Evolutionary conservation across 2,113 vertebrate genomes (phyloP).

Genomic region (Synchiropus splendidus): DNA sequence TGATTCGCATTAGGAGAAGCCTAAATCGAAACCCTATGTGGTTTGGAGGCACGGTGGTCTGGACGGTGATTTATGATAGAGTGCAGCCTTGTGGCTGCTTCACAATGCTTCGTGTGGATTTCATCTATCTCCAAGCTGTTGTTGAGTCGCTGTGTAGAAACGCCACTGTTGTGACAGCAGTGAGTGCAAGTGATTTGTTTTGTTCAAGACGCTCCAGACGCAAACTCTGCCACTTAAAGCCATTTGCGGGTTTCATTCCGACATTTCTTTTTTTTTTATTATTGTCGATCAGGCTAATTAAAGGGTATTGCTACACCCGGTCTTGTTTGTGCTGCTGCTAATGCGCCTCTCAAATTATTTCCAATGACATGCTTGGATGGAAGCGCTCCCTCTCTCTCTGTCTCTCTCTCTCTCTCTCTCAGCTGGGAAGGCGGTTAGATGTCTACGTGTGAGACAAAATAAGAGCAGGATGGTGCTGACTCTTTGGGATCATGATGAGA

Average conservation of each 20-base stretch:
- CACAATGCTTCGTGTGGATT: slow-evolving; percentile 22
- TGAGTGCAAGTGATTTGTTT: too few species aligned
- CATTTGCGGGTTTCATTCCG: slow-evolving; percentile 27
- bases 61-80: slow-evolving; percentile 37
- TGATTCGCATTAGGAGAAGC: slow-evolving; percentile 23
- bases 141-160: too few species aligned
- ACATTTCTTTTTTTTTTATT: slow-evolving; percentile 22
- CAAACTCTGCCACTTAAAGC: slow-evolving; percentile 4
- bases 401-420: too few species aligned
- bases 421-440: slow-evolving; percentile 24
- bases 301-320: slow-evolving; percentile 38
- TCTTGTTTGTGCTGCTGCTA: slow-evolving; percentile 50
- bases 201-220: too few species aligned
- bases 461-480: too few species aligned
- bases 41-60: slow-evolving; percentile 49
- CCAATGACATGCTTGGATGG: slow-evolving; percentile 38
- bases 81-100: slow-evolving; percentile 16
- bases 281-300: slow-evolving; percentile 54
- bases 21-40: slow-evolving; percentile 31
- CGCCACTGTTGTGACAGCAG: slow-evolving; percentile 6
- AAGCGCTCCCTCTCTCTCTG: slow-evolving; percentile 18
- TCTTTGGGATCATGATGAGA: too few species aligned
- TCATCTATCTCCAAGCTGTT: slow-evolving; percentile 20
- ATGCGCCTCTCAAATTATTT: slow-evolving; percentile 44
- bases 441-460: slow-evolving; percentile 6